Evolutionary conservation across 2,888 invertebrate species (phyloP).

Genomic region (Hipparchia sbordonii): DNA sequence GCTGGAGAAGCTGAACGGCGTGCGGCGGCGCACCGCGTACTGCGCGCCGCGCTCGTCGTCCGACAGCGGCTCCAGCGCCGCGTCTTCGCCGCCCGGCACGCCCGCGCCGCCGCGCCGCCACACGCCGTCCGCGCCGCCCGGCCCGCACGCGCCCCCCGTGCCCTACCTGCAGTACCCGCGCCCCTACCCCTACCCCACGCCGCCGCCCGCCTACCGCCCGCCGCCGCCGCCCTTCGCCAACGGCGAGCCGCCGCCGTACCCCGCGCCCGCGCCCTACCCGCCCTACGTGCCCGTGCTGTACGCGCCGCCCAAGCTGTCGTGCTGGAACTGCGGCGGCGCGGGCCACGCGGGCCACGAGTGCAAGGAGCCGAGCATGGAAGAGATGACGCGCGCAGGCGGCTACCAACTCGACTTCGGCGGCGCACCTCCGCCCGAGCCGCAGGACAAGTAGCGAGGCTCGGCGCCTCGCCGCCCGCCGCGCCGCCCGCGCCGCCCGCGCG

Average conservation of each 20-base stretch:
- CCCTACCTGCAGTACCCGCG: slow-evolving; percentile 68
- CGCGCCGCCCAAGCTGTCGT: slow-evolving; percentile 87
- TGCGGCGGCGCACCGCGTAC: slow-evolving; percentile 72
- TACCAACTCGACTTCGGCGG: slow-evolving; percentile 86
- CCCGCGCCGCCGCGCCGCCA: slow-evolving; percentile 68
- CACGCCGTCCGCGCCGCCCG: slow-evolving; percentile 57
- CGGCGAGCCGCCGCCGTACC: slow-evolving; percentile 74
- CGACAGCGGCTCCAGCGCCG: slow-evolving; percentile 73
- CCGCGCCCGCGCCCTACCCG: slow-evolving; percentile 71
- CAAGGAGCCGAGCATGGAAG: slow-evolving; percentile 95
- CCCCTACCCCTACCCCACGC: slow-evolving; percentile 68
- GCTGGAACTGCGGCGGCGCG: slow-evolving; percentile 95
- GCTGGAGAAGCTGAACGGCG: slow-evolving; percentile 83
- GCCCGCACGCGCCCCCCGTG: slow-evolving; percentile 51
- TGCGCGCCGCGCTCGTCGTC: slow-evolving; percentile 65
- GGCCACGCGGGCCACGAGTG: slow-evolving; percentile 94
- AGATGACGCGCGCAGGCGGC: slow-evolving; percentile 89
- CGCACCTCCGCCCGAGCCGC: slow-evolving; percentile 60
- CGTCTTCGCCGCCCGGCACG: slow-evolving; percentile 72
- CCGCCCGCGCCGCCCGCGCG: too few species aligned
- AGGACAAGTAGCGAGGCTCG: background rate
- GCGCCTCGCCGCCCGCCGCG: too few species aligned
- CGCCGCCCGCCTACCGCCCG: slow-evolving; percentile 70
- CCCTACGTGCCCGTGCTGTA: slow-evolving; percentile 79
- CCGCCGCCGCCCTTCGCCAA: slow-evolving; percentile 75